These are phyloP conservation scores for Synergus umbraculus DNA, from an alignment of 2,888 invertebrate genomes.

Conservation along the genomic window DNA sequence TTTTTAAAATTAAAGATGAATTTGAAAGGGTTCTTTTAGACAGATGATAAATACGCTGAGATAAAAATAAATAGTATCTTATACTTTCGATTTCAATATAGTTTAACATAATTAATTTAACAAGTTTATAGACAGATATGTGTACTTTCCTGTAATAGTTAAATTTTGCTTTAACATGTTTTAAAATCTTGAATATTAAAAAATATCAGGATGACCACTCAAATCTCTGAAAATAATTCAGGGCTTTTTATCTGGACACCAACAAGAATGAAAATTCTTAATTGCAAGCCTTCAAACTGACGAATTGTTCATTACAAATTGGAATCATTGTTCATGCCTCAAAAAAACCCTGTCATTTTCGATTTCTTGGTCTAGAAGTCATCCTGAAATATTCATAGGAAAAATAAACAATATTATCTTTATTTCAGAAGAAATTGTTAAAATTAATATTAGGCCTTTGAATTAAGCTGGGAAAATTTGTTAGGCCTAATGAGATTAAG, in stretches of 20 bases:
- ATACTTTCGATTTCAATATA: background rate
- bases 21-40: background rate
- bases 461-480: background rate
- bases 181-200: constrained; percentile 25
- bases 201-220: background rate
- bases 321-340: too few relatives aligned
- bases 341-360: too few relatives aligned
- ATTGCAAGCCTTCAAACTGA: background rate
- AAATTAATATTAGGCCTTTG: constrained; percentile 30
- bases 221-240: background rate
- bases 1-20: background rate
- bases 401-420: constrained; percentile 11
- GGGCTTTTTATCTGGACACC: too few relatives aligned
- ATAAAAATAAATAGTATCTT: too few relatives aligned
- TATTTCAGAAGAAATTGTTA: background rate
- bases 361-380: background rate
- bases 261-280: too few relatives aligned
- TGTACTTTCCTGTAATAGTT: constrained; percentile 50
- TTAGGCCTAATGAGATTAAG: constrained; percentile 36
- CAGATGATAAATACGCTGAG: too few relatives aligned
- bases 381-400: background rate
- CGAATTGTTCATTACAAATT: too few relatives aligned
- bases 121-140: constrained; percentile 46
- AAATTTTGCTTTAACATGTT: constrained; percentile 15
- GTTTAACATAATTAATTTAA: constrained; percentile 20